Percentiles rank a stretch among this genome's conserved stretches.
phyloP scores from a whole-genome alignment of 2,888 invertebrate species.

The Lobophora halterata region DNA sequence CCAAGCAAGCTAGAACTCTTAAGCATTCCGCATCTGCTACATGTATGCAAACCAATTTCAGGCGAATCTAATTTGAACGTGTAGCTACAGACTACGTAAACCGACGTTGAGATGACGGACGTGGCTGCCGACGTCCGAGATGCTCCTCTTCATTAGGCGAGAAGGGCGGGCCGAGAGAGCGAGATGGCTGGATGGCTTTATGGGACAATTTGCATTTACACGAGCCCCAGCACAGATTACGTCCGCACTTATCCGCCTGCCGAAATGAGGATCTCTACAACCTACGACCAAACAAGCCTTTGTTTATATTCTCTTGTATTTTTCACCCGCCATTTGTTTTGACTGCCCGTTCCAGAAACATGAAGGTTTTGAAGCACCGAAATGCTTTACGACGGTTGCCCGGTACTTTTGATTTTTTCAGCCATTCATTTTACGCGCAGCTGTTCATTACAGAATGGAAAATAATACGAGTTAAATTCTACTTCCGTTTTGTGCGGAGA shows the following conservation, averaged over 20 bases:
- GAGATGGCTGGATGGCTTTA: constrained; percentile 78
- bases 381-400: constrained; percentile 53
- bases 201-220: constrained; percentile 81
- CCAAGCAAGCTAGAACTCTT: constrained; percentile 33
- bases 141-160: constrained; percentile 74
- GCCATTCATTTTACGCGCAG: constrained; percentile 42
- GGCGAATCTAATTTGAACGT: constrained; percentile 64
- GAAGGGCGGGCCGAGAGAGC: constrained; percentile 43
- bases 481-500: constrained; percentile 19
- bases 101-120: constrained; percentile 72
- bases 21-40: constrained; percentile 40
- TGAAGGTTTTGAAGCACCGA: constrained; percentile 51
- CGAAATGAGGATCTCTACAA: constrained; percentile 67
- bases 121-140: constrained; percentile 60
- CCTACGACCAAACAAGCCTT: constrained; percentile 68
- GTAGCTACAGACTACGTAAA: constrained; percentile 57
- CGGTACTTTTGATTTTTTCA: constrained; percentile 51
- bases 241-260: constrained; percentile 74
- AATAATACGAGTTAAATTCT: constrained; percentile 26
- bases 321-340: constrained; percentile 74
- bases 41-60: constrained; percentile 61
- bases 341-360: constrained; percentile 64
- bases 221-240: constrained; percentile 77
- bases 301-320: constrained; percentile 74
- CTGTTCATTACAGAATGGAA: constrained; percentile 26